Base-by-base conservation (phyloP, 1,140 invertebrate genomes). In the Solenopsis fugax region DNA sequence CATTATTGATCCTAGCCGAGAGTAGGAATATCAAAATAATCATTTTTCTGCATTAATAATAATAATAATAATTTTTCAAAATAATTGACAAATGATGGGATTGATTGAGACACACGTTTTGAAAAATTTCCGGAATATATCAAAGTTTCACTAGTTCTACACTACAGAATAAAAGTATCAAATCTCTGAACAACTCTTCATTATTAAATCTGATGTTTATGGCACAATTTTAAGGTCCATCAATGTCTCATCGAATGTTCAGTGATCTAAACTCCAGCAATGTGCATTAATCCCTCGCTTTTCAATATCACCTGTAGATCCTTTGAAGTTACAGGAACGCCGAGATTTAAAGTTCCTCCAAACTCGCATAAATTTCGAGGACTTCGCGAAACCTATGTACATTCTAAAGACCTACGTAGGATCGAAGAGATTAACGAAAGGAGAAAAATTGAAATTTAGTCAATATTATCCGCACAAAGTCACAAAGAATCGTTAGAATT, bases 251-350 rank as follows among this genome's bases (percentile, higher is more conserved):
- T 45, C 29, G 41, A 41, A 64, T 48, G 29, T 80, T 52, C 29
- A 16, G 16, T 18, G n/a, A 67, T 67, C 48, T 80, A 80, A 67
- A 29, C 52, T 78, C 24, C 16, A 64, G 41, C 18, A 62, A 78
- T 65, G 4, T 37, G 21, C n/a, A 34, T 60, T 24, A 48, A 81
- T 58, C 1, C 37, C 58, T 58, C 18, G 1, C 13, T 62, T 58
- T 65, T 72, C 34, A 13, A 45, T 56, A 48, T 73, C 13, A 1
- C 5, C 13, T 21, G 21, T 37, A 29, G 48, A 54, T 37, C 29
- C 48, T 45, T 72, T 6, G 41, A 82, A 72, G 18, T 58, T 69
- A 60, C 0, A 7, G 13, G 1, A 71, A 81, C 37, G 52, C 29
- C 6, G 21, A 72, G 48, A 34, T 73, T 45, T 13, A 48, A 58